These are phyloP conservation scores for Agrilus cyanescens DNA, from an alignment of 2,888 invertebrate species.

Conservation along the genomic window DNA sequence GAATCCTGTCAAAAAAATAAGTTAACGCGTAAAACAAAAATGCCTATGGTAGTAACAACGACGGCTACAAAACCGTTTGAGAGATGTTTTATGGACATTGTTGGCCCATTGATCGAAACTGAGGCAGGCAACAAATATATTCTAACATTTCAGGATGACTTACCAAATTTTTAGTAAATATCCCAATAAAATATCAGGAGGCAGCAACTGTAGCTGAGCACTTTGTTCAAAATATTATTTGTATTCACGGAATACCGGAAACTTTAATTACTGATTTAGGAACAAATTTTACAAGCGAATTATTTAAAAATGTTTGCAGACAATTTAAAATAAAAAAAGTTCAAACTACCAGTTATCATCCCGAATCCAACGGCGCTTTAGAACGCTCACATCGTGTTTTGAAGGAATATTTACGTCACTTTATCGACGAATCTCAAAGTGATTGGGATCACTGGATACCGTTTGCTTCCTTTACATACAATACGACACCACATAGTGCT, in stretches of 20 bases:
- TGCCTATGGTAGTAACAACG: neutral
- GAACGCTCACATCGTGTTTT: too few relatives aligned
- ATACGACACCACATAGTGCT: too few relatives aligned
- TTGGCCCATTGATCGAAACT: neutral
- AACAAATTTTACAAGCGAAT: conserved; percentile 10
- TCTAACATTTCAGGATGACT: too few relatives aligned
- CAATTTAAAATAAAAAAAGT: conserved; percentile 21
- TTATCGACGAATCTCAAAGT: too few relatives aligned
- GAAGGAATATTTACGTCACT: too few relatives aligned
- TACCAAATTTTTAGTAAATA: neutral
- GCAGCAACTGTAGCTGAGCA: neutral
- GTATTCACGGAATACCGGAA: conserved; percentile 1
- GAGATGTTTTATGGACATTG: neutral
- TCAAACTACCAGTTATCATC: conserved; percentile 20
- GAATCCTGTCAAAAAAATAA: neutral
- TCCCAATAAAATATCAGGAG: neutral
- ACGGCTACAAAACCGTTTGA: neutral
- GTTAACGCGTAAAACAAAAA: neutral
- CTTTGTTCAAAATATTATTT: neutral
- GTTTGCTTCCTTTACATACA: too few relatives aligned
- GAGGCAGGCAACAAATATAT: neutral
- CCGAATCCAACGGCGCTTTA: too few relatives aligned
- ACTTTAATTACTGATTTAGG: conserved; percentile 11
- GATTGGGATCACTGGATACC: too few relatives aligned
- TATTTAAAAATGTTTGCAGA: conserved; percentile 19